Base-by-base conservation (phyloP, 2,888 invertebrate genomes). In the Phortica magna region DNA sequence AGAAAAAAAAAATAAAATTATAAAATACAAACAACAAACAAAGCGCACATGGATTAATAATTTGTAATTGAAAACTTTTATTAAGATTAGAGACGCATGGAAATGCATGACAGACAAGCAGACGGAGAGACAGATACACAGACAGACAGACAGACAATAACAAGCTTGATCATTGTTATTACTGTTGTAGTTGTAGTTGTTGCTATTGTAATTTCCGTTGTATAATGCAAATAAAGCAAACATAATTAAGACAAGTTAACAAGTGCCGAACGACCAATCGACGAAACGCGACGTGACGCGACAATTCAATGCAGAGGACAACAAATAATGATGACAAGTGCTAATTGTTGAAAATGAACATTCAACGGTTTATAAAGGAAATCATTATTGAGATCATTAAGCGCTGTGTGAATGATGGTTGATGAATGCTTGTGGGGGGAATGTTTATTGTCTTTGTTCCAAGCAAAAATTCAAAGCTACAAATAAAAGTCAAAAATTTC, bases 61-160 rank as follows among this genome's bases (percentile, higher is more conserved):
- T 71, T 53, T 71, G 70, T 71, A 71, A 71, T 71, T 55, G 53
- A 55, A 71, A 55, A 71, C 70, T 71, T 43, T 68, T 12, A 31
- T 67, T 39, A 42, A 67, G 17, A 67, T 42, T 42, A 67, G 67
- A 67, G 48, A 10, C 17, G 42, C 42, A 42, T 9, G 17, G n/a
- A 39, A 14, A 64, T 39, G 31, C 4, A 7, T 48, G 64, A 7
- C 7, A 22, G 64, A 7, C 22, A 17, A 31, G 31, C 31, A 31
- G 31, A 31, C 31, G 5, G 5, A 31, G 3, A 31, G 31, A 31
- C 2, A 31, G 31, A 31, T 4, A 59, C 59, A 59, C 19, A 19
- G 1, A 17, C 17, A 12, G 10, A 12, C n/a, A 12, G 7, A 6
- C 6, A 6, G 0, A 55, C 55, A 12, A 14, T 55, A 55, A 31